These are phyloP conservation scores for Myiozetetes cayanensis DNA, from an alignment of 2,113 vertebrate genomes.

Conservation along the genomic window DNA sequence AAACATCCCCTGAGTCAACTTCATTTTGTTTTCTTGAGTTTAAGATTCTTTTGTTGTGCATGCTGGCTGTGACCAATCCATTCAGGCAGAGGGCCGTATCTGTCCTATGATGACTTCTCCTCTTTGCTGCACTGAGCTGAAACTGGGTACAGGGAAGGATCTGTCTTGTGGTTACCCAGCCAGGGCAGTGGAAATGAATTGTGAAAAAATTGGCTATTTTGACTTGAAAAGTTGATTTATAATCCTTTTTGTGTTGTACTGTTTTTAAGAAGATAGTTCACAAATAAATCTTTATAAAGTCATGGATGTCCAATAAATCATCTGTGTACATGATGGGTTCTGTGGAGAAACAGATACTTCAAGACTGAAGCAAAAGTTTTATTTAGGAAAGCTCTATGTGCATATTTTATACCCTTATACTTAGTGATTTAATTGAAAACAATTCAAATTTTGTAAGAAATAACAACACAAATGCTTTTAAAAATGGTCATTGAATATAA, in stretches of 20 bases:
- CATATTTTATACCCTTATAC: not conserved
- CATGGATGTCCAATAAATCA: not conserved
- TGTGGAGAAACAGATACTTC: not conserved
- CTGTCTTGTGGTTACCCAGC: not conserved
- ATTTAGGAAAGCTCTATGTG: not conserved
- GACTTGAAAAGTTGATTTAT: not conserved
- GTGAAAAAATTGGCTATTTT: not conserved
- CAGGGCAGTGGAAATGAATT: not conserved
- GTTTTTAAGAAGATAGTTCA: not conserved
- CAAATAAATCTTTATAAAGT: not conserved
- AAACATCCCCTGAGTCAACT: not conserved
- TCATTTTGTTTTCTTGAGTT: not conserved
- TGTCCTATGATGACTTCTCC: fast-evolving
- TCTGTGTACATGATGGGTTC: not conserved
- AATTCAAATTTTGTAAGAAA: not conserved
- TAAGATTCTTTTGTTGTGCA: not conserved
- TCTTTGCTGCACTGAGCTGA: not conserved
- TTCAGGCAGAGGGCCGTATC: not conserved
- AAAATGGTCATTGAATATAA: not conserved
- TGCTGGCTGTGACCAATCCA: not conserved
- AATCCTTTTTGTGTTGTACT: not conserved
- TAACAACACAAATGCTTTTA: not conserved
- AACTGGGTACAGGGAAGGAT: not conserved
- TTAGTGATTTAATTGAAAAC: not conserved
- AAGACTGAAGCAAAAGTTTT: not conserved